These are phyloP conservation scores for Apotomis capreana DNA, from an alignment of 2,888 invertebrate species.

Conservation along the genomic window DNA sequence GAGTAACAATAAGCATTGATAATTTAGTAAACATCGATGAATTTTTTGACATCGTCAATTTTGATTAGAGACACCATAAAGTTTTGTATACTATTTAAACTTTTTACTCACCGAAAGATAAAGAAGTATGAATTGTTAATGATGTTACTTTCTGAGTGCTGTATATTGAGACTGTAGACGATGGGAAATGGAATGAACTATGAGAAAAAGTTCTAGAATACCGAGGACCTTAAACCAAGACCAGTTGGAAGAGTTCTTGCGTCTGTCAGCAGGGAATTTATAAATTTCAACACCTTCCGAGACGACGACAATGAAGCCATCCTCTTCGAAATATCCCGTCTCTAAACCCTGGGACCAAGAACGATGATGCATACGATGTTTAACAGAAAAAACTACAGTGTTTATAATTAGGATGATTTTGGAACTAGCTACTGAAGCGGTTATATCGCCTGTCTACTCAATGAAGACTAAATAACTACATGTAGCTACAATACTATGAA, in stretches of 20 bases:
- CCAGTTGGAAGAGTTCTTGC: conserved; percentile 86
- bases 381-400: conserved; percentile 44
- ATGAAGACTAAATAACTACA: conserved; percentile 27
- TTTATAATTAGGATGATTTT: conserved; percentile 36
- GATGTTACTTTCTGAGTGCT: conserved; percentile 26
- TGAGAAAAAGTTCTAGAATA: conserved; percentile 65
- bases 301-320: conserved; percentile 83
- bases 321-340: conserved; percentile 85
- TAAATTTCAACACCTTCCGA: conserved; percentile 85
- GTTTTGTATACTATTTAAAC: not conserved
- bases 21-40: conserved; percentile 42
- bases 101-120: conserved; percentile 22
- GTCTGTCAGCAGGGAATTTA: conserved; percentile 84
- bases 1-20: conserved; percentile 25
- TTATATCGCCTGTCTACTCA: conserved; percentile 26
- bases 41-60: conserved; percentile 28
- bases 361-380: conserved; percentile 69
- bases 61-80: conserved; percentile 19
- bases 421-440: conserved; percentile 35
- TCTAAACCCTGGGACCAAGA: conserved; percentile 80
- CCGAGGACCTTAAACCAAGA: conserved; percentile 87
- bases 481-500: conserved; percentile 22
- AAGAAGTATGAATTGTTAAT: conserved; percentile 27
- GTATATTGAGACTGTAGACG: conserved; percentile 48
- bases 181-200: conserved; percentile 76